Evolutionary conservation across 2,113 vertebrate genomes (phyloP), one percentile per base, ranked within the genome.

Genomic region (Tenrec ecaudatus): DNA sequence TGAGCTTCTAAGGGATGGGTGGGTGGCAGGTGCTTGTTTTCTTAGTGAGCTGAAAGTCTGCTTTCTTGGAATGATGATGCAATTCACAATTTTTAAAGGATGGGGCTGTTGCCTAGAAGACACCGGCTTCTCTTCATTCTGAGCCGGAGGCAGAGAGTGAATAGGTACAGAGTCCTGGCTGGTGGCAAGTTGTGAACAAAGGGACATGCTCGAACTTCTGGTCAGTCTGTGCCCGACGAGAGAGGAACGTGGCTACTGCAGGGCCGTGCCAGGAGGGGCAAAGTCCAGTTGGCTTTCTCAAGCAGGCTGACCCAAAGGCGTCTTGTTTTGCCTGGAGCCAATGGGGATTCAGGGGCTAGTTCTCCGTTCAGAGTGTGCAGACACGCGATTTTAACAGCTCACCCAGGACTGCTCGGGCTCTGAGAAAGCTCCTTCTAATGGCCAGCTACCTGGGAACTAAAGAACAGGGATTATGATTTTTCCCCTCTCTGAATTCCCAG

Each of bases 161-260:
- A 38, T 38, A 47, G 1, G 1, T 3, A 40, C 40, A 53, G 47
- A 53, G 47, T 53, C 47, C 27, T 68, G 75, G n/a, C 57, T 82
- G 75, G 71, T 25, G 82, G 23, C 29, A 88, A 88, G 66, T 79
- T 89, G 93, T 76, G 58, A 43, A 86, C 68, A 75, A 92, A 94
- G 82, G 82, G 53, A 90, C 86, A 53, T 78, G 68, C 82, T 80
- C 53, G 82, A 85, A 53, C 60, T 33, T 47, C 62, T 82, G 31
- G 78, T 77, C 40, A 71, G 36, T 7, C 82, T 92, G 27, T 77
- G 38, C 36, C 84, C 92, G 68, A 47, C 69, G 69, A 81, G 33
- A 93, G 66, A 78, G 33, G n/a, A 47, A 57, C 57, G 43, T 9
- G 15, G 68, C 68, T 53, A 5, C 5, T 2, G 17, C 25, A 9